phyloP scores from a whole-genome alignment of 2,888 invertebrate species.

The Lacanobia wlatinum region DNA sequence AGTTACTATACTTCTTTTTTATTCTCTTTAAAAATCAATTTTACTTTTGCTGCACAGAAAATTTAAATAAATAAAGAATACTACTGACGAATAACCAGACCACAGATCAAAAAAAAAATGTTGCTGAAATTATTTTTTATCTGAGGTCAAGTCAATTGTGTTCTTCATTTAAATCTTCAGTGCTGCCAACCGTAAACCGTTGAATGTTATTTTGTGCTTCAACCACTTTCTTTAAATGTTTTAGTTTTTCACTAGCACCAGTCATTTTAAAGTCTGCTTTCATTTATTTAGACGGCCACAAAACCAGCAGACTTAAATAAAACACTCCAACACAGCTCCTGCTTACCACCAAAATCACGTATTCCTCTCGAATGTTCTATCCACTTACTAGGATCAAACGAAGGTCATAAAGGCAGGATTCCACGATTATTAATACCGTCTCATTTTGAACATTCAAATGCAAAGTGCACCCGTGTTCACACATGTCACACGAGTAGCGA shows the following conservation, averaged over 20 bases:
- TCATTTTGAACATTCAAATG: conserved; percentile 72
- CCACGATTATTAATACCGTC: conserved; percentile 67
- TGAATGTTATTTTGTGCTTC: neutral
- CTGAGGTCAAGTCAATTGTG: too few species aligned
- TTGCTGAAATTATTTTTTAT: neutral
- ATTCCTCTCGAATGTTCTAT: conserved; percentile 32
- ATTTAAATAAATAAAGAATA: too few species aligned
- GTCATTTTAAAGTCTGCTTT: conserved; percentile 9
- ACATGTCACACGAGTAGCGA: conserved; percentile 64
- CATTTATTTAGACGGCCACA: conserved; percentile 36
- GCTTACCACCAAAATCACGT: conserved; percentile 44
- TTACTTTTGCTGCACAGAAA: too few species aligned
- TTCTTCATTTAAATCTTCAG: neutral
- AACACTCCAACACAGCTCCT: conserved; percentile 22
- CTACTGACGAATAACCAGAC: too few species aligned
- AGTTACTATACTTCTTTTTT: too few species aligned
- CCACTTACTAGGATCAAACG: conserved; percentile 36
- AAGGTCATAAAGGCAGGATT: conserved; percentile 49
- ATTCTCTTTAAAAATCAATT: too few species aligned
- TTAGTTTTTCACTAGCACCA: neutral
- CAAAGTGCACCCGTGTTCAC: conserved; percentile 71
- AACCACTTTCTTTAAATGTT: neutral
- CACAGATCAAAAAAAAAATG: too few species aligned
- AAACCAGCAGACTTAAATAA: conserved; percentile 20
- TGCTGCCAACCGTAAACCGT: neutral